phyloP scores from a whole-genome alignment of 23 tunicate species.

The Oikopleura albicans region DNA sequence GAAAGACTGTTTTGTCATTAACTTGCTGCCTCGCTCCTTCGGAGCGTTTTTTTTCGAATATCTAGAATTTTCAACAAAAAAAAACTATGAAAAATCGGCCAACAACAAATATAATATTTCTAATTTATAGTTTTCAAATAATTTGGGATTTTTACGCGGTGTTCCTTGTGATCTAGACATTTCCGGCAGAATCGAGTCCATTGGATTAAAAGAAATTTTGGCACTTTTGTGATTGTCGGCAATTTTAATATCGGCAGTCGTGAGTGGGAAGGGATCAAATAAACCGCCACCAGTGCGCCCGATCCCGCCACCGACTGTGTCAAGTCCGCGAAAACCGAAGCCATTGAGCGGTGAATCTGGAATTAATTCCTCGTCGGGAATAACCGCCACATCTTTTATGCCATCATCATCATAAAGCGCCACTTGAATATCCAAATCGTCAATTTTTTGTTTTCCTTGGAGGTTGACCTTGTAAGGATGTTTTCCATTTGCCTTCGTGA shows the following conservation, averaged over 20 bases:
- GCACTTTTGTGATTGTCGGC: background rate
- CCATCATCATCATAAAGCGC: background rate
- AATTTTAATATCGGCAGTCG: background rate
- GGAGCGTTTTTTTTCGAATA: too few relatives aligned
- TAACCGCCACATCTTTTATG: background rate
- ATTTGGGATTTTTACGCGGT: background rate
- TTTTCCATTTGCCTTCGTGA: background rate
- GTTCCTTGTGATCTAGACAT: background rate
- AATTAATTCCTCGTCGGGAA: background rate
- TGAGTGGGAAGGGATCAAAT: background rate
- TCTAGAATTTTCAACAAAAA: too few relatives aligned
- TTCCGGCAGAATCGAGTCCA: background rate
- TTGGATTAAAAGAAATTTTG: background rate
- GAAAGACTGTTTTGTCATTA: too few relatives aligned
- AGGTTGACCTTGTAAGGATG: constrained; percentile 16
- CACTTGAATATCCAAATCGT: background rate
- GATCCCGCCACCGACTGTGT: background rate
- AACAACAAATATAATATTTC: too few relatives aligned
- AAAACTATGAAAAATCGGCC: too few relatives aligned
- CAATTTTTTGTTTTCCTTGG: background rate
- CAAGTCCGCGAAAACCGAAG: background rate
- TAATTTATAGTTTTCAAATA: too few relatives aligned
- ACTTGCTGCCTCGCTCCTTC: too few relatives aligned
- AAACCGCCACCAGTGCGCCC: background rate
- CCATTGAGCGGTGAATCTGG: background rate